Evolutionary conservation across 2,888 invertebrate genomes (phyloP).

Genomic region (Volucella inanis): DNA sequence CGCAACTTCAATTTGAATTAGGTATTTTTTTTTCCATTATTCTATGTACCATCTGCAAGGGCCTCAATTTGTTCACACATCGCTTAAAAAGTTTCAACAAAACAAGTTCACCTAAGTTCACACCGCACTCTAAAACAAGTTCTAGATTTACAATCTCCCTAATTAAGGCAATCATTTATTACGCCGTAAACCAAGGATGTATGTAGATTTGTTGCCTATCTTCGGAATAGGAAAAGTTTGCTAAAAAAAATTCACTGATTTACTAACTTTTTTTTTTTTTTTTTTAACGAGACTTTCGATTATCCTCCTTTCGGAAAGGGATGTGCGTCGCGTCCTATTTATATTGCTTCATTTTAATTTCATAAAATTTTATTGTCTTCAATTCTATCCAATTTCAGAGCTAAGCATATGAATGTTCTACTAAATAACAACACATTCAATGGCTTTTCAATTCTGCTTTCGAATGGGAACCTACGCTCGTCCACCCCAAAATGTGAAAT

Average conservation of each 20-base stretch:
- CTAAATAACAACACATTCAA: slow-evolving; percentile 38
- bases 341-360: slow-evolving; percentile 45
- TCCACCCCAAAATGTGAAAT: not conserved
- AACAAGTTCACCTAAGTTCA: not conserved
- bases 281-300: not conserved
- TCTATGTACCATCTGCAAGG: too few relatives aligned
- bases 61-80: too few relatives aligned
- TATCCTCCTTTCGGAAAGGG: too few relatives aligned
- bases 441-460: slow-evolving; percentile 25
- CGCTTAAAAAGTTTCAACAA: too few relatives aligned
- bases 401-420: slow-evolving; percentile 21
- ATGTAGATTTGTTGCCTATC: slow-evolving; percentile 24
- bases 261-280: not conserved
- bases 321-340: not conserved
- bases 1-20: too few relatives aligned
- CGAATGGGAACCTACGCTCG: not conserved
- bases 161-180: slow-evolving; percentile 19
- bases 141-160: slow-evolving; percentile 4
- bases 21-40: too few relatives aligned
- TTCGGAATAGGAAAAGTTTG: slow-evolving; percentile 18
- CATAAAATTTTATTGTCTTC: slow-evolving; percentile 35
- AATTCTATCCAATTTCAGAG: not conserved
- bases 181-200: slow-evolving; percentile 7
- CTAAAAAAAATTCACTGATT: slow-evolving; percentile 24
- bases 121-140: not conserved